Percentiles rank a stretch among this genome's conserved stretches.
These are phyloP conservation scores for Cherax quadricarinatus DNA, from an alignment of 1,140 invertebrate species.

Conservation along the genomic window DNA sequence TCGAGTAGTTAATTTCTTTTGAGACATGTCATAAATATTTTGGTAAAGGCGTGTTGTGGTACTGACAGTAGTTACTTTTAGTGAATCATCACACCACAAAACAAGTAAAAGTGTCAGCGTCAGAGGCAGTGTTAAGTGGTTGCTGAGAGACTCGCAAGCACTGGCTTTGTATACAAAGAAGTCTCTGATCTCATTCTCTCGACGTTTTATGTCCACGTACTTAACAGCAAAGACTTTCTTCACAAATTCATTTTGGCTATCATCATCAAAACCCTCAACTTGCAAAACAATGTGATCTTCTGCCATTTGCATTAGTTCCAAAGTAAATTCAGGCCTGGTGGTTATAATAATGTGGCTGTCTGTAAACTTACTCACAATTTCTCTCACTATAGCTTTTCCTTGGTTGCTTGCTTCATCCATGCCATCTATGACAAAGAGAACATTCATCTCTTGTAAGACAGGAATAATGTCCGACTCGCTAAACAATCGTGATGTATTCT, in stretches of 20 bases:
- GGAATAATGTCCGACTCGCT: constrained; percentile 63
- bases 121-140: constrained; percentile 56
- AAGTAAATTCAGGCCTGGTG: constrained; percentile 62
- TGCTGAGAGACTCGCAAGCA: constrained; percentile 22
- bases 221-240: constrained; percentile 56
- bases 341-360: constrained; percentile 62
- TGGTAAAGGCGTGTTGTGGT: constrained; percentile 57
- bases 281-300: constrained; percentile 65
- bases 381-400: constrained; percentile 48
- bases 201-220: not conserved
- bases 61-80: constrained; percentile 31
- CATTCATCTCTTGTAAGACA: constrained; percentile 64
- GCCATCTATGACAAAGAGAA: constrained; percentile 69
- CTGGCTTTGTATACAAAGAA: constrained; percentile 50
- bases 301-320: constrained; percentile 67
- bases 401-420: constrained; percentile 61
- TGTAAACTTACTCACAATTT: constrained; percentile 65
- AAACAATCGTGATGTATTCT: constrained; percentile 46
- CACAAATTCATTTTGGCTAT: constrained; percentile 50
- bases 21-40: constrained; percentile 61
- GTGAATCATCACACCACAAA: constrained; percentile 62
- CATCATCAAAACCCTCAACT: constrained; percentile 59
- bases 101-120: constrained; percentile 49
- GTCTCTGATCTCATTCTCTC: not conserved
- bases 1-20: constrained; percentile 46